Conservation (phyloP, 2,888 invertebrate species). For the Dryocosmus kuriphilus region DNA sequence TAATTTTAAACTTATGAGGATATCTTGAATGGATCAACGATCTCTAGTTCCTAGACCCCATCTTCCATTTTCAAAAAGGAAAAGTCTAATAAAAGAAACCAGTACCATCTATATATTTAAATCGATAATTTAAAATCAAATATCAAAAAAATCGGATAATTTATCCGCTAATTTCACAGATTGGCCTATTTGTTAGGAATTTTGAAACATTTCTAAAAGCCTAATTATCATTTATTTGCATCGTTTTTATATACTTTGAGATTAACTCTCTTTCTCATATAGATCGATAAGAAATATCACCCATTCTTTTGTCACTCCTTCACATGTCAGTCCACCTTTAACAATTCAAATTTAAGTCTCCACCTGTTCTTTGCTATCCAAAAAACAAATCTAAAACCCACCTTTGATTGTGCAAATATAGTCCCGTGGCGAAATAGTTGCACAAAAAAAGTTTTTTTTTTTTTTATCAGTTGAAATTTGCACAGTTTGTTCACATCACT, state of each 20-base stretch:
- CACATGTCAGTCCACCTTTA: too few species aligned
- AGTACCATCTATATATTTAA: not conserved
- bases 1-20: slow-evolving; percentile 34
- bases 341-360: too few species aligned
- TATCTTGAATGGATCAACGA: slow-evolving; percentile 37
- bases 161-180: too few species aligned
- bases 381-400: not conserved
- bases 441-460: not conserved
- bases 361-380: not conserved
- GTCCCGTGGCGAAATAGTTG: not conserved
- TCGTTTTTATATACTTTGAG: too few species aligned
- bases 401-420: not conserved
- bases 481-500: not conserved
- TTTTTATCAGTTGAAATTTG: not conserved
- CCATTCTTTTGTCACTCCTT: too few species aligned
- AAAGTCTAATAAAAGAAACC: not conserved
- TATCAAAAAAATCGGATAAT: not conserved
- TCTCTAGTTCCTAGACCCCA: slow-evolving; percentile 4
- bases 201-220: too few species aligned
- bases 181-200: too few species aligned
- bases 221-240: too few species aligned
- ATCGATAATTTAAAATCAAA: not conserved
- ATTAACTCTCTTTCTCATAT: too few species aligned
- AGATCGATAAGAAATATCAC: too few species aligned
- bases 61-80: not conserved